Percentiles rank a stretch among this genome's conserved stretches.
These are phyloP conservation scores for Thaumetopoea pityocampa DNA, from an alignment of 1,140 invertebrate genomes.

Conservation along the genomic window DNA sequence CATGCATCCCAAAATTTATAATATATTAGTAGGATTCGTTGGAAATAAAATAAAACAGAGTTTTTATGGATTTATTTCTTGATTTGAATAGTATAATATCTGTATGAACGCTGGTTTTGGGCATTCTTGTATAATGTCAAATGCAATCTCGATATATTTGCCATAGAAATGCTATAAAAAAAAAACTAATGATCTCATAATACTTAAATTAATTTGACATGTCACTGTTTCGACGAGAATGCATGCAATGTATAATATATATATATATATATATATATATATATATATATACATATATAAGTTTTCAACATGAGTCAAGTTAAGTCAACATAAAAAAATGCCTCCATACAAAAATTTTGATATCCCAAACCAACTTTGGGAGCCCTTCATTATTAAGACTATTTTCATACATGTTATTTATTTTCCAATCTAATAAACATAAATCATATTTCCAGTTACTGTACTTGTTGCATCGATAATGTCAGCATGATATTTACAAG, in stretches of 20 bases:
- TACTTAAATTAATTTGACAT: conserved; percentile 54
- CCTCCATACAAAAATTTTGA: conserved; percentile 7
- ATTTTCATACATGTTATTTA: too few relatives aligned
- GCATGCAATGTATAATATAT: conserved; percentile 31
- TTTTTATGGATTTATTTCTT: conserved; percentile 66
- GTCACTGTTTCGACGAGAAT: conserved; percentile 42
- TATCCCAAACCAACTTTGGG: conserved; percentile 3
- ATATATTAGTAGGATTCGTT: neutral
- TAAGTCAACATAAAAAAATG: conserved; percentile 8
- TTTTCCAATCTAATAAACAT: too few relatives aligned
- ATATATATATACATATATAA: too few relatives aligned
- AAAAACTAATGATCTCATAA: conserved; percentile 67
- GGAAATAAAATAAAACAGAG: conserved; percentile 39
- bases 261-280: too few relatives aligned
- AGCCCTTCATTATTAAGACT: conserved; percentile 1
- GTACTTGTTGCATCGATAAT: too few relatives aligned
- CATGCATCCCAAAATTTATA: neutral
- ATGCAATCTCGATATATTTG: conserved; percentile 65
- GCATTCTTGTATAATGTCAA: conserved; percentile 64
- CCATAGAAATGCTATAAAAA: conserved; percentile 70
- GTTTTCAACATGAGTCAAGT: too few relatives aligned
- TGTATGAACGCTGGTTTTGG: conserved; percentile 58
- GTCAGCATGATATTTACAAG: conserved; percentile 21
- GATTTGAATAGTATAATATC: conserved; percentile 67
- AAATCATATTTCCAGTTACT: too few relatives aligned